A percentile compares a stretch with the other conserved stretches of the same genome.
phyloP scores from a whole-genome alignment of 1,140 invertebrate species.

The Habropoda laboriosa region DNA sequence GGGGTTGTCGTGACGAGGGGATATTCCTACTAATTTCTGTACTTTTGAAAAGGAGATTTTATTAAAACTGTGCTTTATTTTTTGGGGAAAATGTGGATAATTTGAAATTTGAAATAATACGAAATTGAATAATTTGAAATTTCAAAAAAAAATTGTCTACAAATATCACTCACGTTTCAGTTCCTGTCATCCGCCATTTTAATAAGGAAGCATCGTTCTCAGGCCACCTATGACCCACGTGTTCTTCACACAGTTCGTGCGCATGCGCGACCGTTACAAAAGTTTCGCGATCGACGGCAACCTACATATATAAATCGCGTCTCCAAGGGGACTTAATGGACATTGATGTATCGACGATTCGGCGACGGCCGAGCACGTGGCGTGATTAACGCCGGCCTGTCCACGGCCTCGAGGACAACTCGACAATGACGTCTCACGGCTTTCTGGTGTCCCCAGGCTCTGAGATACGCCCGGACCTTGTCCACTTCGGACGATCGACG shows the following conservation, averaged over 20 bases:
- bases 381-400: constrained; percentile 69
- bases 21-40: not conserved
- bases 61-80: no score
- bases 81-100: no score
- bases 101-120: no score
- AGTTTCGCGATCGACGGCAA: constrained; percentile 38
- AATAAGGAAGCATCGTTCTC: no score
- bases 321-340: constrained; percentile 65
- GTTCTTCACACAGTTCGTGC: constrained; percentile 17
- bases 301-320: constrained; percentile 67
- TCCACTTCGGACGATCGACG: constrained; percentile 23
- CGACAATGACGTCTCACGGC: constrained; percentile 54
- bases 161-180: no score
- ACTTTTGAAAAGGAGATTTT: no score
- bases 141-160: no score
- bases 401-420: constrained; percentile 39
- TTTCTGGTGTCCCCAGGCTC: constrained; percentile 27
- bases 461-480: constrained; percentile 31
- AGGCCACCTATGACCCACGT: no score
- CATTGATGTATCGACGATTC: constrained; percentile 71
- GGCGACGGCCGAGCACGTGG: constrained; percentile 51
- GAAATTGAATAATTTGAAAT: not conserved
- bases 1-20: not conserved
- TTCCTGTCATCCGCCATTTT: no score
- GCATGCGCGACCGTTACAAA: constrained; percentile 12